Conservation (phyloP, 2,113 vertebrate genomes). For the Procapra przewalskii region DNA sequence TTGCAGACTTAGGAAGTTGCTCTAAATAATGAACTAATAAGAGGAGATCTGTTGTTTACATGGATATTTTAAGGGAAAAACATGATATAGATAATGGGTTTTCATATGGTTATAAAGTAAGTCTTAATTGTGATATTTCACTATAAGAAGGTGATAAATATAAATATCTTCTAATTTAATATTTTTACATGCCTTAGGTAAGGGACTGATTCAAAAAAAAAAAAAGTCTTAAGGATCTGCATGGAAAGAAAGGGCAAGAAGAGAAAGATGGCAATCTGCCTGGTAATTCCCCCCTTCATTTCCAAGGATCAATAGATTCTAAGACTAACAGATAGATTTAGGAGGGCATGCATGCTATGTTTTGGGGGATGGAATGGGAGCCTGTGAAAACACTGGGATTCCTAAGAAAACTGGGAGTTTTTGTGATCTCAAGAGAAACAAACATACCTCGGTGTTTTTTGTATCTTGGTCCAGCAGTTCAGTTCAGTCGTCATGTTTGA, state of each 20-base stretch:
- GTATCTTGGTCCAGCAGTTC: not conserved
- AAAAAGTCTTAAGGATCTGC: not conserved
- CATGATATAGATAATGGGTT: not conserved
- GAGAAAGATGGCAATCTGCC: not conserved
- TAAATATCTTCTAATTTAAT: not conserved
- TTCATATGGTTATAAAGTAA: not conserved
- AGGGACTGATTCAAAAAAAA: not conserved
- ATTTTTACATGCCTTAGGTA: not conserved
- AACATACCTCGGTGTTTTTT: not conserved
- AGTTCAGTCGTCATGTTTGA: not conserved
- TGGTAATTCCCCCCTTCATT: not conserved
- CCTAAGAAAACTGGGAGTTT: not conserved
- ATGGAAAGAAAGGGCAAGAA: not conserved
- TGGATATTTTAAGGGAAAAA: not conserved
- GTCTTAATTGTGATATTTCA: not conserved
- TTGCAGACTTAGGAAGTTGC: not conserved
- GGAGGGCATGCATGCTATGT: not conserved
- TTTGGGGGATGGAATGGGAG: not conserved
- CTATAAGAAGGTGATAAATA: not conserved
- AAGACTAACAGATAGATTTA: not conserved
- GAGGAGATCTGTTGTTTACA: not conserved
- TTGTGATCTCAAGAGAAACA: not conserved
- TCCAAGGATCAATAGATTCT: not conserved
- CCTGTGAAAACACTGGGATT: not conserved
- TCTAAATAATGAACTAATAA: not conserved